Evolutionary conservation across 2,113 vertebrate genomes (phyloP).

Genomic region (Castor canadensis): DNA sequence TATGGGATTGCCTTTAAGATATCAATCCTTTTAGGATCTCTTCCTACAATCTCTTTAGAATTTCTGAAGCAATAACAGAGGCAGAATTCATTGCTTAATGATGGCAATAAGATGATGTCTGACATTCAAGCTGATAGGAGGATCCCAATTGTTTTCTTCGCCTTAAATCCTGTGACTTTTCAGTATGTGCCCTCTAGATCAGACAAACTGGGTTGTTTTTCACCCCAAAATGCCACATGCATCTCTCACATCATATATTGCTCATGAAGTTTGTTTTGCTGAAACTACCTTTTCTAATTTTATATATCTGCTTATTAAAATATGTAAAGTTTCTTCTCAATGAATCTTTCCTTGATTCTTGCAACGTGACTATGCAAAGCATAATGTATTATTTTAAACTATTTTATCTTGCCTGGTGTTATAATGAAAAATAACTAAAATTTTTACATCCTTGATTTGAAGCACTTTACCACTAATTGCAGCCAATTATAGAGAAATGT

Average conservation of each 20-base stretch:
- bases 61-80: not conserved
- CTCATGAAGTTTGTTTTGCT: constrained; percentile 14
- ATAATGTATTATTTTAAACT: not conserved
- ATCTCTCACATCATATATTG: not conserved
- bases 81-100: not conserved
- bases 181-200: not conserved
- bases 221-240: not conserved
- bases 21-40: not conserved
- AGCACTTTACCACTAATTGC: not conserved
- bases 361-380: not conserved
- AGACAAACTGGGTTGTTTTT: not conserved
- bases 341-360: not conserved
- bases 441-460: not conserved
- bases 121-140: constrained; percentile 40
- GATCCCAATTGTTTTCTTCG: not conserved
- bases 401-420: not conserved
- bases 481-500: not conserved
- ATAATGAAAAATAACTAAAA: not conserved
- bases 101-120: not conserved
- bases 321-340: not conserved
- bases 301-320: not conserved
- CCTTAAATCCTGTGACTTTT: constrained; percentile 26
- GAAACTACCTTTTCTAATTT: not conserved
- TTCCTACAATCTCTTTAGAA: not conserved
- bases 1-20: constrained; percentile 31